These are phyloP conservation scores for Apocrypta bakeri DNA, from an alignment of 1,140 invertebrate genomes.

Conservation along the genomic window DNA sequence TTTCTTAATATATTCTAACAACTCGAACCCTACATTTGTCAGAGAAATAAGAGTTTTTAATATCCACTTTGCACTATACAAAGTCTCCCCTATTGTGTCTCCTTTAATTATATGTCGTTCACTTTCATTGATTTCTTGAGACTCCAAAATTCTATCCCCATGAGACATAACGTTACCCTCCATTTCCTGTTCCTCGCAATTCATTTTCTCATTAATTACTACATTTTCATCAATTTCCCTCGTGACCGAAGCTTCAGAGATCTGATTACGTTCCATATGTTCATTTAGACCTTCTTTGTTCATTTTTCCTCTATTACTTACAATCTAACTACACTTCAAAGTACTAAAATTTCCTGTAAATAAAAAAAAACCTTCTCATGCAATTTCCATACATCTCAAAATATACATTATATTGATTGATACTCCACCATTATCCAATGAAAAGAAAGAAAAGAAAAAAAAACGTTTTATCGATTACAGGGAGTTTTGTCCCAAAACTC, in stretches of 20 bases:
- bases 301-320: neutral
- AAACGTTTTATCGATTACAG: too few species aligned
- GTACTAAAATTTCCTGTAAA: too few species aligned
- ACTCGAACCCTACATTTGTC: constrained; percentile 64
- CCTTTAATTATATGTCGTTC: constrained; percentile 77
- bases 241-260: neutral
- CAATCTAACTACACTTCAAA: too few species aligned
- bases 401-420: too few species aligned
- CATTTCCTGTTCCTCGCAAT: constrained; percentile 20
- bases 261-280: neutral
- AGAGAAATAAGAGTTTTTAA: constrained; percentile 78
- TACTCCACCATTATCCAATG: too few species aligned
- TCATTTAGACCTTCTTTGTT: neutral
- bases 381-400: too few species aligned
- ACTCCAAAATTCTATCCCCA: constrained; percentile 55
- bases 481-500: too few species aligned
- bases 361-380: too few species aligned
- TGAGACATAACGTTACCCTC: constrained; percentile 1
- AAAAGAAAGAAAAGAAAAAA: too few species aligned
- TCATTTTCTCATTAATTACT: neutral
- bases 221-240: neutral
- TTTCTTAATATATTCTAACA: neutral
- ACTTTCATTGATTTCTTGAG: constrained; percentile 67
- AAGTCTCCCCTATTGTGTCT: constrained; percentile 83
- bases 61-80: constrained; percentile 84